phyloP scores from a whole-genome alignment of 2,888 invertebrate species.

The Hermaeophaga mercurialis region DNA sequence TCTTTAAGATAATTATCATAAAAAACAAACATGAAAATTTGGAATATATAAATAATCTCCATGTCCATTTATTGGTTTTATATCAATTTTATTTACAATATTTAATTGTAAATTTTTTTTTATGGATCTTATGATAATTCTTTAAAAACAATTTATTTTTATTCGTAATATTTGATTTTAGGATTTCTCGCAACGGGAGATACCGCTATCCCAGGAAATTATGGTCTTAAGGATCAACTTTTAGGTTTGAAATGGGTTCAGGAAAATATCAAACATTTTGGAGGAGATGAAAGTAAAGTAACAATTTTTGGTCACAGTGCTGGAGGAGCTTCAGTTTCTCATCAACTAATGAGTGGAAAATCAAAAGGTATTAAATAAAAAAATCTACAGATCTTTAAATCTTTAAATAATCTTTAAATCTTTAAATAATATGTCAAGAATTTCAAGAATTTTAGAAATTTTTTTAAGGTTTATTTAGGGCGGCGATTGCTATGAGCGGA shows the following conservation, averaged over 20 bases:
- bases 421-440: too few species aligned
- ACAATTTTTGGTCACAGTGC: constrained; percentile 44
- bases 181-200: constrained; percentile 43
- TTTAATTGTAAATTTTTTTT: too few species aligned
- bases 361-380: constrained; percentile 29
- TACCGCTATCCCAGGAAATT: constrained; percentile 40
- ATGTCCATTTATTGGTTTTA: too few species aligned
- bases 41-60: too few species aligned
- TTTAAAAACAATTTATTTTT: too few species aligned
- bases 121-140: too few species aligned
- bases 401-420: too few species aligned
- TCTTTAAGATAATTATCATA: too few species aligned
- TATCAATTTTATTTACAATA: too few species aligned
- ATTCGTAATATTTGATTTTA: constrained; percentile 13
- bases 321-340: constrained; percentile 39
- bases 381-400: background rate
- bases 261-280: constrained; percentile 41
- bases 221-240: constrained; percentile 43
- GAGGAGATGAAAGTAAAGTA: constrained; percentile 42
- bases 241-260: constrained; percentile 42
- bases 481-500: constrained; percentile 51
- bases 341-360: constrained; percentile 36
- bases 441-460: too few species aligned
- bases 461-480: constrained; percentile 45
- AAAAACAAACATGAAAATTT: too few species aligned